Percentiles rank a stretch among this genome's conserved stretches.
phyloP scores from a whole-genome alignment of 2,888 invertebrate genomes.

The Volucella inflata region DNA sequence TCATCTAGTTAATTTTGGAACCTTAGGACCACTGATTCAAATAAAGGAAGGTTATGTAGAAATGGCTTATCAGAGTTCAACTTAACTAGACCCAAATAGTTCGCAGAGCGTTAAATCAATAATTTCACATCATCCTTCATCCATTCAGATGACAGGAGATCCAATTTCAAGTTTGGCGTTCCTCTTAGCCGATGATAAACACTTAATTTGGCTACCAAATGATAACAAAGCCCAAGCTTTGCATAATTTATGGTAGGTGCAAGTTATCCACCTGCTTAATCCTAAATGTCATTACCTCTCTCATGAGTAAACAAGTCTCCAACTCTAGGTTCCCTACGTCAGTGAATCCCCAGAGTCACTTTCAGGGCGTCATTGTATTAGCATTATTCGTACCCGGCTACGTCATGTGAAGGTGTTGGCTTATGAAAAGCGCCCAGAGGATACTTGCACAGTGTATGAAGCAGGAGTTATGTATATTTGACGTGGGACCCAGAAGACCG shows the following conservation, averaged over 20 bases:
- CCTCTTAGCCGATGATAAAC: conserved; percentile 19
- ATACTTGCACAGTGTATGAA: neutral
- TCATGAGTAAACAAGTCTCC: conserved; percentile 14
- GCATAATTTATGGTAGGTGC: conserved; percentile 43
- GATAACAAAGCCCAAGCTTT: neutral
- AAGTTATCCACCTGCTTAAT: neutral
- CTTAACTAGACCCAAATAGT: no score
- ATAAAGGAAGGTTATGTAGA: no score
- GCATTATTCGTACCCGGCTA: neutral
- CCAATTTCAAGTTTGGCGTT: neutral
- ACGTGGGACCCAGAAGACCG: conserved; percentile 12
- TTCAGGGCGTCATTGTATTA: conserved; percentile 22
- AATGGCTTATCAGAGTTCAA: no score
- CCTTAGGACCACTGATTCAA: no score
- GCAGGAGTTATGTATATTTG: conserved; percentile 7
- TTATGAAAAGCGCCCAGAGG: neutral
- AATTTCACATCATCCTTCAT: neutral
- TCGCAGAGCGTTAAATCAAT: no score
- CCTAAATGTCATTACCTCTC: conserved; percentile 4
- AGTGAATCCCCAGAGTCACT: neutral
- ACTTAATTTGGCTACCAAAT: conserved; percentile 4
- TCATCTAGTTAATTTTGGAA: no score
- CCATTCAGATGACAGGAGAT: neutral
- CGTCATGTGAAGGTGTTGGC: neutral
- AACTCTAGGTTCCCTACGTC: neutral